Conservation (phyloP, 2,888 invertebrate species). For the Anorthoa munda region DNA sequence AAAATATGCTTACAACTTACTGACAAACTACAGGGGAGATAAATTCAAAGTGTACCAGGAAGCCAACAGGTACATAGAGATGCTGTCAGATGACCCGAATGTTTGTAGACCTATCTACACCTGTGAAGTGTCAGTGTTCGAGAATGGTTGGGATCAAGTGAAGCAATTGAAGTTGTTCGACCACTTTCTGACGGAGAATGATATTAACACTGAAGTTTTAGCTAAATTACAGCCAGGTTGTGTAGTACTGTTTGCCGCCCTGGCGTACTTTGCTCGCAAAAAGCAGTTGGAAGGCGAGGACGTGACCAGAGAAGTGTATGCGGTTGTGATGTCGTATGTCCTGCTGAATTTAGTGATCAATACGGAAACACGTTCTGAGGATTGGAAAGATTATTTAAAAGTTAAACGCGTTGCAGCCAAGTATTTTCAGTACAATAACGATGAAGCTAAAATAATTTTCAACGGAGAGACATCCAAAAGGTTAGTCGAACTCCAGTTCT, state of each 20-base stretch:
- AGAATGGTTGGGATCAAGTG: constrained; percentile 72
- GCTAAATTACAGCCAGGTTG: constrained; percentile 63
- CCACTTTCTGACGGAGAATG: constrained; percentile 46
- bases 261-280: constrained; percentile 70
- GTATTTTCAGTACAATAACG: constrained; percentile 50
- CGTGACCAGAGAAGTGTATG: constrained; percentile 60
- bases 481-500: constrained; percentile 71
- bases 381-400: neutral
- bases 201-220: constrained; percentile 55
- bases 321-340: constrained; percentile 70
- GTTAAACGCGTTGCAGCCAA: neutral
- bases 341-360: constrained; percentile 63
- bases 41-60: constrained; percentile 43
- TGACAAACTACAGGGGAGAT: constrained; percentile 64
- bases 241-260: constrained; percentile 68
- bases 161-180: constrained; percentile 51
- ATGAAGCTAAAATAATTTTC: constrained; percentile 58
- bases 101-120: constrained; percentile 65
- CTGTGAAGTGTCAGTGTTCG: constrained; percentile 67
- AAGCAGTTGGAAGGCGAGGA: constrained; percentile 47
- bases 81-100: constrained; percentile 4
- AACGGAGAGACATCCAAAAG: constrained; percentile 56
- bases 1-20: constrained; percentile 73
- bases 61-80: constrained; percentile 1
- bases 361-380: constrained; percentile 2